These are phyloP conservation scores for Hyles lineata DNA, from an alignment of 2,888 invertebrate genomes.

Conservation along the genomic window DNA sequence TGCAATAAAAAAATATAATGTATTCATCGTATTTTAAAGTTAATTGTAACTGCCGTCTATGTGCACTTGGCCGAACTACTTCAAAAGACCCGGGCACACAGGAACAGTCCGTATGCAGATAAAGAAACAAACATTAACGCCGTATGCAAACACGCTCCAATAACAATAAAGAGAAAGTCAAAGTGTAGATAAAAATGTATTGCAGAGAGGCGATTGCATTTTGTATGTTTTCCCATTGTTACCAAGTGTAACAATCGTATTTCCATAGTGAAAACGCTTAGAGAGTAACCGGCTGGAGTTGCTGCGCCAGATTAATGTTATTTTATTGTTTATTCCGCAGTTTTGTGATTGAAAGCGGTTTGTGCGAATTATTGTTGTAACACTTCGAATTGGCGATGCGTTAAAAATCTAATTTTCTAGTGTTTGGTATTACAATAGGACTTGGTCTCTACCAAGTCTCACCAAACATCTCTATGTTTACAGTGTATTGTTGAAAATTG, in stretches of 20 bases:
- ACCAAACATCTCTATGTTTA: too few relatives aligned
- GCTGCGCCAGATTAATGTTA: not conserved
- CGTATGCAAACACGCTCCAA: slow-evolving; percentile 26
- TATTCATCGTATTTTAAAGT: too few relatives aligned
- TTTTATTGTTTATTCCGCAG: slow-evolving; percentile 20
- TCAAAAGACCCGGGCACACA: not conserved
- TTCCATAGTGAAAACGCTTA: slow-evolving; percentile 36
- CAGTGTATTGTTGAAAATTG: too few relatives aligned
- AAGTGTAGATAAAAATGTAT: slow-evolving; percentile 39
- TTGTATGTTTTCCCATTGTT: slow-evolving; percentile 50
- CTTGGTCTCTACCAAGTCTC: too few relatives aligned
- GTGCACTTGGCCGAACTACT: not conserved
- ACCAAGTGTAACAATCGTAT: slow-evolving; percentile 52
- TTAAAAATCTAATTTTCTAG: too few relatives aligned
- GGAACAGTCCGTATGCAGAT: not conserved
- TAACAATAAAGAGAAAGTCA: slow-evolving; percentile 39
- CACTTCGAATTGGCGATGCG: too few relatives aligned
- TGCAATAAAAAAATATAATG: too few relatives aligned
- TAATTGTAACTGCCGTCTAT: not conserved
- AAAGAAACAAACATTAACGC: slow-evolving; percentile 20
- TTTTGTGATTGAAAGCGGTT: not conserved
- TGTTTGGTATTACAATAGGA: too few relatives aligned
- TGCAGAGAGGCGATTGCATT: slow-evolving; percentile 39
- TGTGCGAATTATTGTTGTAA: not conserved
- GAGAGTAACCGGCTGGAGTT: not conserved